Evolutionary conservation across 2,888 invertebrate genomes (phyloP), one percentile per base, ranked within the genome.

Genomic region (Pristionchus fissidentatus): DNA sequence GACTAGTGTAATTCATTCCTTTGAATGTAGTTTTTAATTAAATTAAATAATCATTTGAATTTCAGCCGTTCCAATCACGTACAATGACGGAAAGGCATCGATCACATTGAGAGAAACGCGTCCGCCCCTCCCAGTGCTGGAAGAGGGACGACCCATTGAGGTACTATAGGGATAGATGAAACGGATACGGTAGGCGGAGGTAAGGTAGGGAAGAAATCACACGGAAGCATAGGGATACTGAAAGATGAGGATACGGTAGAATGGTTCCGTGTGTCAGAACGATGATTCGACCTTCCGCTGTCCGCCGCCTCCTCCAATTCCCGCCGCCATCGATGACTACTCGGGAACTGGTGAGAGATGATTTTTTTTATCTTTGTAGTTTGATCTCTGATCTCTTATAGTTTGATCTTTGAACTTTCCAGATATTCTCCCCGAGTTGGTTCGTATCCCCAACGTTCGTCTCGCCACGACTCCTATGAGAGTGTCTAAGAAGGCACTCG

Each of bases 211-310:
- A n/a, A 49, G 49, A 49, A 19, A 49, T 49, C 49, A 49, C 10
- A 49, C 13, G 19, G 13, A 49, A 49, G 10, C 10, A 49, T 49
- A 10, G 49, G 10, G 49, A 49, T 49, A 10, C 10, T 15, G 19
- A 19, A 49, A 15, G 13, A 49, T 49, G 10, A 15, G 49, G 13
- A 49, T 10, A 10, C 49, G 49, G 49, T 19, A 49, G 19, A n/a
- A n/a, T n/a, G n/a, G n/a, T n/a, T n/a, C n/a, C n/a, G n/a, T n/a
- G n/a, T n/a, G 38, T 32, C 43, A 70, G 70, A 70, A 70, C 26
- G 70, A 70, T 13, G 70, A 70, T 43, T 70, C 75, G 19, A 49
- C 35, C 49, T 77, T 77, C 19, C 75, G 75, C 8, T 77, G 75
- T 49, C 75, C 75, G 13, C 49, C 75, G 7, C 75, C 75, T 4